Evolutionary conservation across 1,140 invertebrate genomes (phyloP), one percentile per base, ranked within the genome.

Genomic region (Portunus trituberculatus): DNA sequence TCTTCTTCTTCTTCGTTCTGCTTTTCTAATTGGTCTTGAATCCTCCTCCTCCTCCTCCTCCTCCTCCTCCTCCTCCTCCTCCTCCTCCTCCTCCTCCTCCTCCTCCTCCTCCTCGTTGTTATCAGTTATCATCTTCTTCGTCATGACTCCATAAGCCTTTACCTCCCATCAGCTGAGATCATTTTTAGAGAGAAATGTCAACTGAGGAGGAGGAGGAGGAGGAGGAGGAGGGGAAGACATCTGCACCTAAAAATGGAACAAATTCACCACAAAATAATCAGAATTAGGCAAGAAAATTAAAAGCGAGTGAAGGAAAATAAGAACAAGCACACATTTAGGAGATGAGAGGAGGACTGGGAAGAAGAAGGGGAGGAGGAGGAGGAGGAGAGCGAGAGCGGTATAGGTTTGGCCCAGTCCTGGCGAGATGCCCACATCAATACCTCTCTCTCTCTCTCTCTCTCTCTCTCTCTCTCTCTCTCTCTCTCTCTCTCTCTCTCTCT

Each of bases 351-450:
- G 28, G 46, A 67, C 2, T 28, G 52, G 28, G 4, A 76, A 45
- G 28, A 48, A 92, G 48, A 10, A 14, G 48, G n/a, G 20, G 52
- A 92, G 91, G 32, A 46, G 32, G 90, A 92, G 48, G n/a, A 82
- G 90, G 90, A 31, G 89, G 46, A 29, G 20, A 25, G 4, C 8
- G 87, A 59, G 52, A 10, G 48, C 16, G 48, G 90, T 91, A 32
- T 32, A 91, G 90, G 67, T 87, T 93, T 45, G 46, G 92, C 48
- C 76, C 16, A 82, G 84, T 93, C 31, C 83, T 93, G 92, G 92
- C 92, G 82, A 93, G 92, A 76, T 93, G 92, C 92, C 92, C 92
- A 93, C 92, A 93, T 93, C 92, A 93, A 93, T 93, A 93, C 28
- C 91, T 28, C 46, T 29, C 39, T 10, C 67, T 59, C 29, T 14